Base-by-base conservation (phyloP, 2,113 vertebrate species). In the Nannobrachium achirus region DNA sequence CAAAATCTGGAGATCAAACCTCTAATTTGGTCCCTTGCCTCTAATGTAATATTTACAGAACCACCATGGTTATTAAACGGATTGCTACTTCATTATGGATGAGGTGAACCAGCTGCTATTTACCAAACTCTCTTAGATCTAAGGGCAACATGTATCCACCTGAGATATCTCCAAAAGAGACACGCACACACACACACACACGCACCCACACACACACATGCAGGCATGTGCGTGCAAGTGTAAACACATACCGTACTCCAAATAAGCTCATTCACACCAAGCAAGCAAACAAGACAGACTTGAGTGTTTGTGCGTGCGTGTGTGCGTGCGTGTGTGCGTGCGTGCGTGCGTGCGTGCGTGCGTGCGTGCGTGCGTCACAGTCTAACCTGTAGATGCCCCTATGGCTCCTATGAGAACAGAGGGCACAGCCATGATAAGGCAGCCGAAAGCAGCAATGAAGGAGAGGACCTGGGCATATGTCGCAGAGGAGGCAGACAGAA, bases 401-500 rank as follows among this genome's bases (percentile, higher is more conserved):
- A 99, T 95, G 55, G 98, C 98, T 48, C 98, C 98, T 10, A 99
- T 98, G 57, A 98, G 94, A 60, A 98, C 80, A 0, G 98, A 92
- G 10, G 98, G 98, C 46, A 99, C 59, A 38, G 98, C 98, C 98
- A 99, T 99, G 80, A 99, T 69, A 45, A 99, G 78, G 84, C 97
- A 98, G 14, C 97, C 98, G 13, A 99, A 98, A 16, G 97, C 97
- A 74, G 98, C 98, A 79, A 99, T 86, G 85, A 99, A 96, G 67
- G 98, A 99, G 52, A 99, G 89, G 42, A 99, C 95, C 88, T 99
- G 98, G 56, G 98, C 98, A 6, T 99, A 99, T 16, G 94, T 96
- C 64, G 98, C 97, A 25, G 98, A 99, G 63, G 98, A 99, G n/a
- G 96, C 95, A 53, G 98, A 99, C 40, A 99, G 93, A 61, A 99